Evolutionary conservation across 2,888 invertebrate species (phyloP).

Genomic region (Drosophila bunnanda): DNA sequence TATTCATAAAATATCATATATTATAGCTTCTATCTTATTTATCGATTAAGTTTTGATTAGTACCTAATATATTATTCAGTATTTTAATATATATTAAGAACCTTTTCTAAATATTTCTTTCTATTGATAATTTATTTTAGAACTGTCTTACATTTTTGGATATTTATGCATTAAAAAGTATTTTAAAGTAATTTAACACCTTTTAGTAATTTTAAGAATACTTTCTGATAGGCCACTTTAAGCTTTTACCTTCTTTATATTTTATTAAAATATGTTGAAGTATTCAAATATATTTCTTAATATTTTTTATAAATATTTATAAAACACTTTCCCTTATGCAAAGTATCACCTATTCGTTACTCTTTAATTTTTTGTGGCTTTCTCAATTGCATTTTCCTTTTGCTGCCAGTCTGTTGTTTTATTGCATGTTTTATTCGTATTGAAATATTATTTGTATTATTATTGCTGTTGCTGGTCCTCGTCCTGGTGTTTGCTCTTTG

Average conservation of each 20-base stretch:
- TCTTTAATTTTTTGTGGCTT: constrained; percentile 6
- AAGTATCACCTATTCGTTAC: constrained; percentile 21
- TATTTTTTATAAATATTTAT: neutral
- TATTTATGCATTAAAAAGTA: neutral
- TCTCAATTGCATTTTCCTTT: constrained; percentile 44
- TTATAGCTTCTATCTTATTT: neutral
- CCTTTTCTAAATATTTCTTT: neutral
- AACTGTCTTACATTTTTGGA: rapidly evolving
- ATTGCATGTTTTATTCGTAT: constrained; percentile 62
- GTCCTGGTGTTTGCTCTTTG: constrained; percentile 46
- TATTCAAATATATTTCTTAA: neutral
- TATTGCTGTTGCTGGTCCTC: constrained; percentile 49
- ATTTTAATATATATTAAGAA: neutral
- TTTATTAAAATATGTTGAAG: neutral
- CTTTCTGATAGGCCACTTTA: neutral
- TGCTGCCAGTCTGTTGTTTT: constrained; percentile 56
- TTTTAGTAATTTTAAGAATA: neutral
- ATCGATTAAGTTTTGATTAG: neutral
- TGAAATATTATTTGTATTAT: constrained; percentile 64
- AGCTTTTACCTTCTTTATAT: too few relatives aligned
- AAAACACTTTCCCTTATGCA: neutral
- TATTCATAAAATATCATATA: neutral
- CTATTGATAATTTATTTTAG: too few relatives aligned
- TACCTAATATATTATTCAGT: neutral
- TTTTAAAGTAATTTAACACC: too few relatives aligned